These are phyloP conservation scores for Lissonota sp. DNA, from an alignment of 2,888 invertebrate genomes.

Conservation along the genomic window DNA sequence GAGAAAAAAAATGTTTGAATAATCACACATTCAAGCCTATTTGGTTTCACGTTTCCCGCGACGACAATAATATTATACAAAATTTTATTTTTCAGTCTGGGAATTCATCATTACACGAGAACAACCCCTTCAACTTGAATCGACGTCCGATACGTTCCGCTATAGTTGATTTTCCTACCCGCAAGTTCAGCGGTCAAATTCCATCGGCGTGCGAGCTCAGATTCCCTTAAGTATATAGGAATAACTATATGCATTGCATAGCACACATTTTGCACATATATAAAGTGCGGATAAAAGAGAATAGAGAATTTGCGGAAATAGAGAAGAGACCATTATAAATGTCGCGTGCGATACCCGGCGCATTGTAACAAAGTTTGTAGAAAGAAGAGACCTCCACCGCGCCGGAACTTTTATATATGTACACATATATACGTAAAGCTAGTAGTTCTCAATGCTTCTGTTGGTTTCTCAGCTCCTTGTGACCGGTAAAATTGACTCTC, in stretches of 20 bases:
- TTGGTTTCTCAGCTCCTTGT: slow-evolving; percentile 13
- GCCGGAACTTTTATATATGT: slow-evolving; percentile 43
- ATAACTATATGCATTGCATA: neutral
- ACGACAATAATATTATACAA: neutral
- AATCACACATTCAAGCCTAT: too few species aligned
- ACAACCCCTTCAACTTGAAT: slow-evolving; percentile 6
- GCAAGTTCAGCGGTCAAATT: slow-evolving; percentile 35
- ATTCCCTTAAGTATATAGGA: slow-evolving; percentile 3
- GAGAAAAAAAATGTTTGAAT: too few species aligned
- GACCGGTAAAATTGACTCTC: slow-evolving; percentile 44
- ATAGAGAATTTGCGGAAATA: slow-evolving; percentile 50
- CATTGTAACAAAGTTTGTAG: slow-evolving; percentile 34
- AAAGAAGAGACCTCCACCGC: slow-evolving; percentile 32
- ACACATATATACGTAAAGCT: neutral
- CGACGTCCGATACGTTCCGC: neutral
- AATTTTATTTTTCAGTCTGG: neutral
- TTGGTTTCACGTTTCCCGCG: too few species aligned
- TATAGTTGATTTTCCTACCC: slow-evolving; percentile 11
- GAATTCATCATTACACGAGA: neutral
- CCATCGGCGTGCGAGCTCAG: slow-evolving; percentile 8
- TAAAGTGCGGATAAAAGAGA: slow-evolving; percentile 12
- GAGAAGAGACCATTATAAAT: slow-evolving; percentile 52
- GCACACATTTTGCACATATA: neutral
- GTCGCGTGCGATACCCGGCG: slow-evolving; percentile 36
- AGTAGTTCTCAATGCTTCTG: slow-evolving; percentile 39